Base-by-base conservation (phyloP, 2,888 invertebrate species). In the Andrena bucephala region DNA sequence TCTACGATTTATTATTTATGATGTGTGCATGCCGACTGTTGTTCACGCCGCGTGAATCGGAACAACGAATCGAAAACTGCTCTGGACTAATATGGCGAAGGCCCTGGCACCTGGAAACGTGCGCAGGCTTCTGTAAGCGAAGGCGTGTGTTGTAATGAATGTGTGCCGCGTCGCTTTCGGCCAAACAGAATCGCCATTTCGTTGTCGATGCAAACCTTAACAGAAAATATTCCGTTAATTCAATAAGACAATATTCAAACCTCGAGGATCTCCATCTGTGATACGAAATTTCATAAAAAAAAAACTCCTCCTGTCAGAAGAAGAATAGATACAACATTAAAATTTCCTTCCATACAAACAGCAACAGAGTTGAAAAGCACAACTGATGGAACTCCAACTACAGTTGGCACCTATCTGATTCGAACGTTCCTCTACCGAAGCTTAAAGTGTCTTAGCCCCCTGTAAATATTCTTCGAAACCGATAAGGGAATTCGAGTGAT, bases 81-180 rank as follows among this genome's bases (percentile, higher is more conserved):
- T 10, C 42, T 6, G 48, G 7, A 52, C 78, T 54, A 69, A 75
- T 65, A 79, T 20, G 78, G 75, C 36, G 2, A 69, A 65, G 75
- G 31, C 78, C 75, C 68, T 75, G 78, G 57, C 50, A 36, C 20
- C 10, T 33, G 74, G 59, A 48, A 68, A 54, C 52, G 72, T 73
- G 73, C 62, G 31, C 24, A 8, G 5, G 5, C 7, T 33, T 60
- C n/a, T 13, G 7, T 10, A 36, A 24, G 52, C 66, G 67, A 73
- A 73, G 66, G 33, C 2, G 60, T 50, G 2, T 59, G 68, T 69
- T 62, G 75, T 27, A 75, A 79, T 24, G 31, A 7, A 57, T 24
- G 0, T 24, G 2, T 13, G 31, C 2, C 33, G 29, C 24, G 27
- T 33, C 29, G 62, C 24, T 71, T 72, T 63, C 13, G 24, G 13